phyloP scores from a whole-genome alignment of 2,888 invertebrate species.

The Alsophila aescularia region DNA sequence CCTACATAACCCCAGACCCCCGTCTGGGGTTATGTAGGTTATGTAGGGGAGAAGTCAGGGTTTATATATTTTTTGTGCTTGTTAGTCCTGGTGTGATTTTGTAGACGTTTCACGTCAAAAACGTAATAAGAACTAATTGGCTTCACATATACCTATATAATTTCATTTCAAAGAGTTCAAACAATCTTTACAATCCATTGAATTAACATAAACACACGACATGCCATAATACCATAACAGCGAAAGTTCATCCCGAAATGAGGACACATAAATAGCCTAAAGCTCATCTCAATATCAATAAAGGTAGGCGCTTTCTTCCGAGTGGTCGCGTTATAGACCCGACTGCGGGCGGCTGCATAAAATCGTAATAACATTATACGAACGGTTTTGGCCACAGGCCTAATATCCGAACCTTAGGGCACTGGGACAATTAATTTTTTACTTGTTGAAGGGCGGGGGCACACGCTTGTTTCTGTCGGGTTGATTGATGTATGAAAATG shows the following conservation, averaged over 20 bases:
- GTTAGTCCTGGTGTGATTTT: too few relatives aligned
- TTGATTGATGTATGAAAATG: too few relatives aligned
- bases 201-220: slow-evolving; percentile 14
- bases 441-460: slow-evolving; percentile 7
- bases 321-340: slow-evolving; percentile 23
- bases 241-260: slow-evolving; percentile 24
- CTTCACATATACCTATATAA: too few relatives aligned
- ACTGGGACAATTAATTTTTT: slow-evolving; percentile 40
- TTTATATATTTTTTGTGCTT: too few relatives aligned
- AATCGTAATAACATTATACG: slow-evolving; percentile 40
- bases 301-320: slow-evolving; percentile 31
- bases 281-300: slow-evolving; percentile 41
- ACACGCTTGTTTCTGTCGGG: slow-evolving; percentile 27
- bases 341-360: slow-evolving; percentile 34
- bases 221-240: slow-evolving; percentile 24
- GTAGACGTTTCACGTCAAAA: too few relatives aligned
- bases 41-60: too few relatives aligned
- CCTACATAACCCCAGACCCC: too few relatives aligned
- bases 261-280: slow-evolving; percentile 35
- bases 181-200: not conserved
- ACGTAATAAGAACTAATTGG: too few relatives aligned
- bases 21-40: too few relatives aligned
- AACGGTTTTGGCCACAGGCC: slow-evolving; percentile 34
- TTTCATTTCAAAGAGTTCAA: not conserved
- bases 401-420: slow-evolving; percentile 28